Evolutionary conservation across 1,140 invertebrate species (phyloP), one percentile per base, ranked within the genome.

Genomic region (Drosophila burlai): DNA sequence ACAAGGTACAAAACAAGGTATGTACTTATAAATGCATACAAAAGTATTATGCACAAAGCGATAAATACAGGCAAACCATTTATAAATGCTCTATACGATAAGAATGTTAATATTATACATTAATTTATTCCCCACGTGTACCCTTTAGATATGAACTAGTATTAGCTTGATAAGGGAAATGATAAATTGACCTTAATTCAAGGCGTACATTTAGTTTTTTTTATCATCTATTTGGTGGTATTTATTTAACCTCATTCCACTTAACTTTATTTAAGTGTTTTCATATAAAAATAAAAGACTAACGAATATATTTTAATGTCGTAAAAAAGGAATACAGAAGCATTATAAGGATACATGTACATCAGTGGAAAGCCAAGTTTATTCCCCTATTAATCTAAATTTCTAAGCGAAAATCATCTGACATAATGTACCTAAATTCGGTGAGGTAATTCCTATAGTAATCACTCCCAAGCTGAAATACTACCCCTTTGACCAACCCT

Each of bases 151-250:
- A 26, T 24, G 18, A 42, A 24, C 21, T 43, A 34, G 38, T 66
- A 71, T 55, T 42, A 54, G 64, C 40, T 24, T 40, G 67, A 71
- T 71, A 71, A 71, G 49, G 55, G 42, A 29, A 36, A 46, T 71
- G 67, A 71, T 71, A 67, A 38, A 71, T 71, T 67, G 63, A 71
- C 67, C 67, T 45, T 71, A 71, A 68, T 46, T 21, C 40, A 52
- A 34, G 47, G 24, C 15, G 31, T 45, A n/a, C n/a, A 36, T 66
- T 66, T 26, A 26, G 18, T 65, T 31, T 13, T 31, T 13, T 65
- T 67, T 67, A 71, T 71, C 67, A 71, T 31, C 13, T 40, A 13
- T 38, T 66, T 29, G 31, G n/a, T 46, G 13, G 6, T 65, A 62
- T 54, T 31, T 26, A 29, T 43, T 34, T 69, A 31, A 69, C 62